Evolutionary conservation across 2,888 invertebrate species (phyloP), one percentile per base, ranked within the genome.

Genomic region (Endotricha flammealis): DNA sequence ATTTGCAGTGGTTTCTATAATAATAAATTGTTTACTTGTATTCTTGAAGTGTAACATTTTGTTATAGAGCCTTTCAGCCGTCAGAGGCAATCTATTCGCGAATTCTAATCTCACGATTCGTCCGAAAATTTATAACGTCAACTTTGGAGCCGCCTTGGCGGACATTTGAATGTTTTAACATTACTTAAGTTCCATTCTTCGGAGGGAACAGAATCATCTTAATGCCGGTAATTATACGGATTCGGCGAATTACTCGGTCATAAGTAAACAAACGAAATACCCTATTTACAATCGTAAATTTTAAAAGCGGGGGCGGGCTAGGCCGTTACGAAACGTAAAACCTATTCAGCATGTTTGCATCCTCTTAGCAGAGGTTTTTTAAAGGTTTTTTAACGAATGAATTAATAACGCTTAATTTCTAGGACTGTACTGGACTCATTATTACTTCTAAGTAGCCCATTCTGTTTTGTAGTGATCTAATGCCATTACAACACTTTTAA

Each of bases 211-310:
- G 83, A 77, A 78, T 87, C 85, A 86, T 87, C 86, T 81, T 86
- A 85, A 87, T 87, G 71, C 85, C 66, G 55, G 85, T 85, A 87
- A 87, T 87, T 87, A 87, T 86, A 85, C 80, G 76, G 86, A 85
- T 85, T 86, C 75, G 53, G 46, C 67, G 86, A 86, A 86, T 86
- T 86, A 83, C 82, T 85, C 76, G 78, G 70, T 79, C 81, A 82
- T 83, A 82, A 83, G 81, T 83, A 82, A 85, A 82, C 81, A 82
- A 75, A 76, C 72, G 68, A 67, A 74, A 80, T 73, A 72, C 63
- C 72, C 77, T 81, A 82, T 82, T 83, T 80, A 80, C 78, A 79
- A 81, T 80, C 83, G 83, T 83, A 78, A 82, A 83, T 83, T 82
- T 75, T 48, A 50, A 36, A 35, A 14, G 29, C 34, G 27, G 39